Percentiles rank a stretch among this genome's conserved stretches.
These are phyloP conservation scores for Xestia c-nigrum DNA, from an alignment of 2,888 invertebrate species.

Conservation along the genomic window DNA sequence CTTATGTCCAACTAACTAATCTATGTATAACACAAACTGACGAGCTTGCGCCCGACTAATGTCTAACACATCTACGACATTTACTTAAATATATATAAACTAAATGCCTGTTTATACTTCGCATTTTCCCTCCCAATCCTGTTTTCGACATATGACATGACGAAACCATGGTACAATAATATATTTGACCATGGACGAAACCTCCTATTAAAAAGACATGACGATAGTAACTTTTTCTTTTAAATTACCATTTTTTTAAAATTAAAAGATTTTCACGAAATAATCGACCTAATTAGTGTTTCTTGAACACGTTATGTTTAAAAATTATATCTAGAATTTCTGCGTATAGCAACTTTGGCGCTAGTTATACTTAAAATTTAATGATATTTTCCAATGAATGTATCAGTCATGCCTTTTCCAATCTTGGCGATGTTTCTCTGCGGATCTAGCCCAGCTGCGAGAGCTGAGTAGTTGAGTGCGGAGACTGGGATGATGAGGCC, in stretches of 20 bases:
- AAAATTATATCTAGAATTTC: constrained; percentile 26
- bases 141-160: neutral
- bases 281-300: neutral
- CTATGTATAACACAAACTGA: neutral
- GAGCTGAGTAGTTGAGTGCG: constrained; percentile 24
- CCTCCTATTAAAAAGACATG: constrained; percentile 12
- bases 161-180: too few species aligned
- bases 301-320: neutral
- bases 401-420: constrained; percentile 34
- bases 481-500: constrained; percentile 35
- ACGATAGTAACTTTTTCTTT: too few species aligned
- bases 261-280: too few species aligned
- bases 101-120: neutral
- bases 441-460: constrained; percentile 10
- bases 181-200: too few species aligned
- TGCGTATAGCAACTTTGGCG: constrained; percentile 48
- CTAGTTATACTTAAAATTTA: constrained; percentile 1
- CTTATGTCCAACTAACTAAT: neutral
- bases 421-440: neutral
- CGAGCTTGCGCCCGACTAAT: neutral
- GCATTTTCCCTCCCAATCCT: neutral
- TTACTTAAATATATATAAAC: neutral
- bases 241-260: too few species aligned
- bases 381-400: constrained; percentile 26
- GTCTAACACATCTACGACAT: neutral